A percentile compares a stretch with the other conserved stretches of the same genome.
phyloP scores from a whole-genome alignment of 2,797 vertebrate genomes.

The Artibeus jamaicensis region DNA sequence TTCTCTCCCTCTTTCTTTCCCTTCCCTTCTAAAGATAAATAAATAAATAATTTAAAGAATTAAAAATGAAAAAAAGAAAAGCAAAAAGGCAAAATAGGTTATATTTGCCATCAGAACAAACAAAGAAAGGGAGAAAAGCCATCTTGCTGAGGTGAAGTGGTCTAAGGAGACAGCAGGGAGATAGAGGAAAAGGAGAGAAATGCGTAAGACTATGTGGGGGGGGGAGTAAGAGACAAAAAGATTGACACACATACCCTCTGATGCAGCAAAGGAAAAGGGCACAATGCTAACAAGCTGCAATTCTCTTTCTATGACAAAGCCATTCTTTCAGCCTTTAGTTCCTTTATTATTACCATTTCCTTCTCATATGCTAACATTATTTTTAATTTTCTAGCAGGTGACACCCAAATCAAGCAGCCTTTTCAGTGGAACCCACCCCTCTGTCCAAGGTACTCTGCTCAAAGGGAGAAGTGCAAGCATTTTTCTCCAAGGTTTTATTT shows the following conservation, averaged over 20 bases:
- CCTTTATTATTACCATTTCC: slow-evolving; percentile 38
- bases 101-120: slow-evolving; percentile 12
- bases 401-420: background rate
- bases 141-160: background rate
- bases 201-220: background rate
- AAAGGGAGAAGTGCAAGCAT: background rate
- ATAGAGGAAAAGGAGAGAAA: background rate
- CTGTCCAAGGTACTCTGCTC: background rate
- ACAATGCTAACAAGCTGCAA: background rate
- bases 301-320: background rate
- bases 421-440: background rate
- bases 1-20: too few relatives aligned
- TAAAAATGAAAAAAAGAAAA: background rate
- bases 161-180: slow-evolving; percentile 4
- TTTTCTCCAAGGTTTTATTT: background rate
- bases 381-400: slow-evolving; percentile 64
- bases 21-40: too few relatives aligned
- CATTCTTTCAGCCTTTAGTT: slow-evolving; percentile 15
- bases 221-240: background rate
- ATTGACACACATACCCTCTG: background rate
- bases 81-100: background rate
- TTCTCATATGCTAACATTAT: slow-evolving; percentile 40
- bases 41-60: too few relatives aligned
- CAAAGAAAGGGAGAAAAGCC: background rate
- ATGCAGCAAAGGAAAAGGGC: background rate